phyloP scores from a whole-genome alignment of 1,140 invertebrate species.

The Patella vulgata region DNA sequence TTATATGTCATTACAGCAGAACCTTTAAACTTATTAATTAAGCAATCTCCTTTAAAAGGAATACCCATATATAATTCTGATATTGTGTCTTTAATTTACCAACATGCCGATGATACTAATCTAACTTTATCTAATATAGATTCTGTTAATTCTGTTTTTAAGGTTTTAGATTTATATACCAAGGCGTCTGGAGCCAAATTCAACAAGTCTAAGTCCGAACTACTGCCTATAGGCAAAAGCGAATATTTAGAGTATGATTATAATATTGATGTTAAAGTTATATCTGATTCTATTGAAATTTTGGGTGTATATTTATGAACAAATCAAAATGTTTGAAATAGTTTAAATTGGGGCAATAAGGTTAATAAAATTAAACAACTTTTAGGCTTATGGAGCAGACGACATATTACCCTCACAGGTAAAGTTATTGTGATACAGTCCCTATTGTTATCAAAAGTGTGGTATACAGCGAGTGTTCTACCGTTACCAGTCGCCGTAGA shows the following conservation, averaged over 20 bases:
- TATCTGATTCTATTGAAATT: constrained; percentile 27
- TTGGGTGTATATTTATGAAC: constrained; percentile 33
- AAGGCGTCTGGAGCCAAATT: constrained; percentile 38
- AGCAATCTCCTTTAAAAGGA: no score
- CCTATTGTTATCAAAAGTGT: no score
- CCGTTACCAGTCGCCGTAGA: constrained; percentile 23
- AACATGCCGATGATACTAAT: no score
- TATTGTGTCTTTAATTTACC: no score
- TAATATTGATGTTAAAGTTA: constrained; percentile 35
- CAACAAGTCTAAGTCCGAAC: constrained; percentile 32
- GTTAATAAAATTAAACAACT: background rate
- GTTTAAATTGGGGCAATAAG: background rate
- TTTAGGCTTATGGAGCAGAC: no score
- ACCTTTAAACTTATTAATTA: no score
- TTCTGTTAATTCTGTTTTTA: constrained; percentile 25
- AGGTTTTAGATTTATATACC: constrained; percentile 22
- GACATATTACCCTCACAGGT: constrained; percentile 31
- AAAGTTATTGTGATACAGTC: constrained; percentile 33
- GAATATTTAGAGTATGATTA: constrained; percentile 36
- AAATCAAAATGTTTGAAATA: constrained; percentile 13
- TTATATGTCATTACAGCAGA: no score
- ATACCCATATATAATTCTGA: no score
- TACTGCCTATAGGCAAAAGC: constrained; percentile 34
- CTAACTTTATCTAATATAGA: constrained; percentile 16
- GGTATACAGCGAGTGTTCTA: no score